These are phyloP conservation scores for Drosophila mauritiana DNA, from an alignment of 1,140 invertebrate genomes.

Conservation along the genomic window DNA sequence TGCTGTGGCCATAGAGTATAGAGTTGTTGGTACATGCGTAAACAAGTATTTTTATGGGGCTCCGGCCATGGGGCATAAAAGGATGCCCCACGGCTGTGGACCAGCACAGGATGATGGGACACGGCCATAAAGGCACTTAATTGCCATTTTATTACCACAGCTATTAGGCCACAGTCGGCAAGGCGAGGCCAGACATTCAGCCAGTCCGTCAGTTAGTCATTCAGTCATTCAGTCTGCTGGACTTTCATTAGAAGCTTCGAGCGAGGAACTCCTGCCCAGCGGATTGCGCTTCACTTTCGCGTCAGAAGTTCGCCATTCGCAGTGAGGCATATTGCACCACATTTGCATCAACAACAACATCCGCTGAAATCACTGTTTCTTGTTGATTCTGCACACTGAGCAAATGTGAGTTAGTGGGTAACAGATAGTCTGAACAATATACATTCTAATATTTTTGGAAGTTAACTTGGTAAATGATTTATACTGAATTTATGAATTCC, in stretches of 20 bases:
- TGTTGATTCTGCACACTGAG: slow-evolving; percentile 2
- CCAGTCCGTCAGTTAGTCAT: neutral
- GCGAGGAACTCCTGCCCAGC: slow-evolving; percentile 13
- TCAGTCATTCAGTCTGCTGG: slow-evolving; percentile 19
- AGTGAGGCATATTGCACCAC: slow-evolving; percentile 46
- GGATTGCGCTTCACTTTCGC: slow-evolving; percentile 61
- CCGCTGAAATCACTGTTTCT: slow-evolving; percentile 9
- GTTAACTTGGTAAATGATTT: too few relatives aligned
- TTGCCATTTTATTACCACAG: slow-evolving; percentile 79
- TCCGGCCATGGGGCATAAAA: slow-evolving; percentile 58
- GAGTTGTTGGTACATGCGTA: slow-evolving; percentile 79
- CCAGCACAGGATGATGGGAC: slow-evolving; percentile 29
- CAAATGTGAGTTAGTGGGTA: too few relatives aligned
- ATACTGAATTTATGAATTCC: too few relatives aligned
- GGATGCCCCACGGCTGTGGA: slow-evolving; percentile 62
- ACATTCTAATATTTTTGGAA: too few relatives aligned
- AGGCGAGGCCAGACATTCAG: slow-evolving; percentile 2
- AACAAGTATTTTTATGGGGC: slow-evolving; percentile 76
- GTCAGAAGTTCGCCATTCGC: slow-evolving; percentile 22
- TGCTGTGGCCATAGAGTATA: slow-evolving; percentile 33
- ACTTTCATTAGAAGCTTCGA: slow-evolving; percentile 59
- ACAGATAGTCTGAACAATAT: too few relatives aligned
- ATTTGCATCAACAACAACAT: slow-evolving; percentile 27
- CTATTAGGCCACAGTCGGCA: slow-evolving; percentile 56
- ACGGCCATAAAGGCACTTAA: slow-evolving; percentile 75